phyloP scores from a whole-genome alignment of 2,797 vertebrate species.

The Odontamblyopus lacepedii region DNA sequence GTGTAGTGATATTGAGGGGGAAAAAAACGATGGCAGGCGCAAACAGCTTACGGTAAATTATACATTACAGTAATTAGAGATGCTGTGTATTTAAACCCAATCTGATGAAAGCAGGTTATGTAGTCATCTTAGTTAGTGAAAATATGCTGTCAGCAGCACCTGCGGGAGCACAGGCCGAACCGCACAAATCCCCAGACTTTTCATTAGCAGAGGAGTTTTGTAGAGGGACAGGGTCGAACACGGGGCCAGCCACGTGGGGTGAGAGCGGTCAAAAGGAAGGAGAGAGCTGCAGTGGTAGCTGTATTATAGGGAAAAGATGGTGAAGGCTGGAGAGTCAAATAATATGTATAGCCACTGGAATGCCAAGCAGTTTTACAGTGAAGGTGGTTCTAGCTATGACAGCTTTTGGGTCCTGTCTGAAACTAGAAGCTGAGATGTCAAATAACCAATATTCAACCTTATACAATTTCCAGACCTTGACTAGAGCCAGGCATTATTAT shows the following conservation, averaged over 20 bases:
- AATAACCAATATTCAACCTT: no score
- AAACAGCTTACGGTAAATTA: conserved; percentile 43
- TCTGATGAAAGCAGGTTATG: conserved; percentile 52
- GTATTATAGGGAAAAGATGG: conserved; percentile 11
- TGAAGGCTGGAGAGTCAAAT: conserved; percentile 3
- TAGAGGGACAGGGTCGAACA: conserved; percentile 12
- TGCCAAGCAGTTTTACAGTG: conserved; percentile 5
- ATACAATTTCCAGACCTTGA: no score
- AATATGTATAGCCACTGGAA: not conserved
- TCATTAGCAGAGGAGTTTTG: conserved; percentile 49
- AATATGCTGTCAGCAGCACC: conserved; percentile 20
- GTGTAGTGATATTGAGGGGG: conserved; percentile 40
- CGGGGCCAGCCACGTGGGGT: conserved; percentile 15
- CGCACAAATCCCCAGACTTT: conserved; percentile 43
- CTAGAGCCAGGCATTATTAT: no score
- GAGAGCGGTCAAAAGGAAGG: conserved; percentile 27
- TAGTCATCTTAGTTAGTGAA: conserved; percentile 26
- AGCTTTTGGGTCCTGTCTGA: no score
- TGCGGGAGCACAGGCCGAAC: conserved; percentile 15
- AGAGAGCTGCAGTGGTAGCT: conserved; percentile 9
- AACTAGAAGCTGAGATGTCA: no score
- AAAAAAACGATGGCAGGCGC: conserved; percentile 36
- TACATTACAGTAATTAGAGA: conserved; percentile 63
- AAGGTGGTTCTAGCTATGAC: not conserved
- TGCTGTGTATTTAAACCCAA: conserved; percentile 51